Percentiles rank a stretch among this genome's conserved stretches.
phyloP scores from a whole-genome alignment of 2,797 vertebrate species.

The Notolepis coatsorum region DNA sequence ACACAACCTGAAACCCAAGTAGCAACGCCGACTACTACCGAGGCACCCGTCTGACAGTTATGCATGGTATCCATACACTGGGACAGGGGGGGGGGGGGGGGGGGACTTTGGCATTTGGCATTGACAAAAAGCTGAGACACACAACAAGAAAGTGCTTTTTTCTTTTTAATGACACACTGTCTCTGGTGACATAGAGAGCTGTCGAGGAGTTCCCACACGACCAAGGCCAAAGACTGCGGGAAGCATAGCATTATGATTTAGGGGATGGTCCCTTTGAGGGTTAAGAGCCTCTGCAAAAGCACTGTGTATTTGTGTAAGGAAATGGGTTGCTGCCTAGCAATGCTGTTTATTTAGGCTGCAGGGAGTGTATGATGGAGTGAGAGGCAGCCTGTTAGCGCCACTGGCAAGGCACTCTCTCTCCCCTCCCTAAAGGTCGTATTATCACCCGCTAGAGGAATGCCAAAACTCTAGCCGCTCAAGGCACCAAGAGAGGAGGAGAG shows the following conservation, averaged over 20 bases:
- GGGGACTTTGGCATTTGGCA: neutral
- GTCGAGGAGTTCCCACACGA: slow-evolving; percentile 35
- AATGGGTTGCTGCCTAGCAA: slow-evolving; percentile 78
- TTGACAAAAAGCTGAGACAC: neutral
- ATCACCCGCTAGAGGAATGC: slow-evolving; percentile 83
- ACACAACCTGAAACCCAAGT: slow-evolving; percentile 46
- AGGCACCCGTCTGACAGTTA: slow-evolving; percentile 29
- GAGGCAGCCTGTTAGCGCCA: slow-evolving; percentile 36
- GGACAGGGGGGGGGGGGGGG: slow-evolving; percentile 10
- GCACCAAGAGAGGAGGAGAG: slow-evolving; percentile 54
- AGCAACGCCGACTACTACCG: slow-evolving; percentile 30
- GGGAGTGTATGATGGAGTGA: slow-evolving; percentile 55
- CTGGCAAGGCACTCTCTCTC: slow-evolving; percentile 33
- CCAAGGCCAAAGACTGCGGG: slow-evolving; percentile 28
- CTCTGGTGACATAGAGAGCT: neutral
- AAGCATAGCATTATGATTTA: slow-evolving; percentile 64
- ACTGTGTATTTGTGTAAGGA: slow-evolving; percentile 79
- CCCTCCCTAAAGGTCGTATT: slow-evolving; percentile 68
- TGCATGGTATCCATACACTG: slow-evolving; percentile 44
- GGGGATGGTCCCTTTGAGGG: slow-evolving; percentile 68
- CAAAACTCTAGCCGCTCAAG: slow-evolving; percentile 76
- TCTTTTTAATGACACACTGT: no score
- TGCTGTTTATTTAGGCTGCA: slow-evolving; percentile 80
- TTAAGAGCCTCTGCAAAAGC: slow-evolving; percentile 62
- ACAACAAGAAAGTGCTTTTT: neutral